Percentiles rank a stretch among this genome's conserved stretches.
Evolutionary conservation across 2,888 invertebrate species (phyloP).

Genomic region (Ypsolopha scabrella): DNA sequence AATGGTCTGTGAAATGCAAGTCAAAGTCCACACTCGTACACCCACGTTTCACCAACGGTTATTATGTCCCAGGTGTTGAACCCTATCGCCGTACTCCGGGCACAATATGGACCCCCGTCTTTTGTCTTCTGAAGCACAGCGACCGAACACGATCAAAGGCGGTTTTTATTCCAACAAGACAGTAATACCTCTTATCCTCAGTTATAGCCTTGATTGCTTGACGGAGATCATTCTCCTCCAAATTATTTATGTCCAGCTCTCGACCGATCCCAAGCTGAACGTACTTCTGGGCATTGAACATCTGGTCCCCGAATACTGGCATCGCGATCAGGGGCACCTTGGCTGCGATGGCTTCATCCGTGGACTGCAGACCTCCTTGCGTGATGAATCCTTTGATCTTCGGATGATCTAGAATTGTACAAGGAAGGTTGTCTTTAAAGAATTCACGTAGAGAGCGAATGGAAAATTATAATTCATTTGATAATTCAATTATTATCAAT

Average conservation of each 20-base stretch:
- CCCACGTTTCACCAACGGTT: too few species aligned
- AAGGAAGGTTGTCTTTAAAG: too few species aligned
- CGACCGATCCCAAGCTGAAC: conserved; percentile 4
- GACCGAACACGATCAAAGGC: too few species aligned
- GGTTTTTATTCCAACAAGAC: not conserved
- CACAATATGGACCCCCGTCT: too few species aligned
- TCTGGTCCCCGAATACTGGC: conserved; percentile 6
- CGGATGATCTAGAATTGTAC: conserved; percentile 2
- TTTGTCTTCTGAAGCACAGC: too few species aligned
- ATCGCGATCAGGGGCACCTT: not conserved
- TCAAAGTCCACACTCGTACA: too few species aligned
- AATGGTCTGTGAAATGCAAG: too few species aligned
- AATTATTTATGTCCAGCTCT: not conserved
- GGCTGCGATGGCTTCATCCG: conserved; percentile 6
- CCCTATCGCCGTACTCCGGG: too few species aligned
- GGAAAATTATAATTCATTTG: too few species aligned
- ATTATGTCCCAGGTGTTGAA: too few species aligned
- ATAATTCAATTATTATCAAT: too few species aligned
- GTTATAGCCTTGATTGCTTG: conserved; percentile 1
- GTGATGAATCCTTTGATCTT: conserved; percentile 6
- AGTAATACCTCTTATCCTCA: conserved; percentile 3
- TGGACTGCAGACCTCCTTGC: conserved; percentile 5
- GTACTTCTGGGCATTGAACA: conserved; percentile 3
- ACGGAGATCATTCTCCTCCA: not conserved
- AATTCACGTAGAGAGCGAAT: not conserved